Conservation (phyloP, 1,140 invertebrate species). For the Planococcus citri region DNA sequence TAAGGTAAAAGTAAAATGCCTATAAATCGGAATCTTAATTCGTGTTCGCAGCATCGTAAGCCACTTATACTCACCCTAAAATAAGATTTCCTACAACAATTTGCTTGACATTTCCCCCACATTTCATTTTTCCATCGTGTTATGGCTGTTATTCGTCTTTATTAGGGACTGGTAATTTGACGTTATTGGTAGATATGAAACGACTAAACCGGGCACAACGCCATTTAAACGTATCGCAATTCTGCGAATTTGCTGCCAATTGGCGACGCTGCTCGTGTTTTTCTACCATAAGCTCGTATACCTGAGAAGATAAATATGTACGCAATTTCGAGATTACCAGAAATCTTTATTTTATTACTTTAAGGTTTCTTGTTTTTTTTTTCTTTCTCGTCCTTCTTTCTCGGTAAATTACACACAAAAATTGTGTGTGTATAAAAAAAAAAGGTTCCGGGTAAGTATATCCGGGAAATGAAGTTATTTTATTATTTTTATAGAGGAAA, state of each 20-base stretch:
- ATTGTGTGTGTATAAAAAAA: no score
- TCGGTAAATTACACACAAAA: no score
- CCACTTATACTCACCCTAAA: background rate
- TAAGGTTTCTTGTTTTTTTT: no score
- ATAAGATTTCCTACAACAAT: background rate
- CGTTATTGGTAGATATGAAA: constrained; percentile 15
- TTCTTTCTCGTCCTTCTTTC: no score
- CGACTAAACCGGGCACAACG: background rate
- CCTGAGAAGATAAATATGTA: constrained; percentile 14
- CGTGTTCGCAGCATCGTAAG: background rate
- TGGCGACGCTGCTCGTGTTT: constrained; percentile 7
- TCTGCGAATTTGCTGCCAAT: constrained; percentile 3
- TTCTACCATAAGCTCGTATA: no score
- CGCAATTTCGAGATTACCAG: background rate
- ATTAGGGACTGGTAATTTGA: constrained; percentile 10
- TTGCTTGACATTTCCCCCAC: constrained; percentile 13
- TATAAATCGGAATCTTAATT: constrained; percentile 8
- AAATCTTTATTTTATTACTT: background rate
- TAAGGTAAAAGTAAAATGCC: background rate
- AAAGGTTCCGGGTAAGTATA: no score
- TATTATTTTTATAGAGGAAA: no score
- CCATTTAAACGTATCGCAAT: constrained; percentile 13
- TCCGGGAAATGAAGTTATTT: no score
- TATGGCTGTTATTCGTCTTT: constrained; percentile 16
- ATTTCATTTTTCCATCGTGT: constrained; percentile 18